A percentile compares a stretch with the other conserved stretches of the same genome.
Evolutionary conservation across 2,113 vertebrate genomes (phyloP).

Genomic region (Scytalopus superciliaris): DNA sequence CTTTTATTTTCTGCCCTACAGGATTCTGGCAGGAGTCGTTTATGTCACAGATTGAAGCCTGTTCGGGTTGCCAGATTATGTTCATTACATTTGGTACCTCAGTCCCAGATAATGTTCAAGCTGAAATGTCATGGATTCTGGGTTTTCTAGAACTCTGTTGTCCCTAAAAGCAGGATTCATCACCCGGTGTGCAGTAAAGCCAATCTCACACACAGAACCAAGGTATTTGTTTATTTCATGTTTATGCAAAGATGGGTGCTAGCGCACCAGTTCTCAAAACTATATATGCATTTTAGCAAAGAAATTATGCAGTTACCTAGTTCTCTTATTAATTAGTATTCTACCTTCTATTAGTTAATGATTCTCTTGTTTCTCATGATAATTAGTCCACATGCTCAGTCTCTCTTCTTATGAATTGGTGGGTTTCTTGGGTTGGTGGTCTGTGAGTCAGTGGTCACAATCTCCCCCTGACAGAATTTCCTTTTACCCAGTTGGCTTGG

Average conservation of each 20-base stretch:
- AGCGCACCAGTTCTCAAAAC: neutral
- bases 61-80: neutral
- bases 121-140: neutral
- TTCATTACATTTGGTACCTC: neutral
- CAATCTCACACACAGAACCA: neutral
- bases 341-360: neutral
- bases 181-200: neutral
- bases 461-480: neutral
- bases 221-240: neutral
- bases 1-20: neutral
- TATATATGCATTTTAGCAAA: neutral
- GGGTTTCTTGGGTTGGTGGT: neutral
- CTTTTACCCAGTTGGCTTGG: neutral
- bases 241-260: neutral
- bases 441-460: neutral
- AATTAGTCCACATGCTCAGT: neutral
- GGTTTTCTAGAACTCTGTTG: neutral
- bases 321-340: neutral
- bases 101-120: too few species aligned
- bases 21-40: neutral
- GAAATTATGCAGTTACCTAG: neutral
- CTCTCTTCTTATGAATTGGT: neutral
- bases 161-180: neutral
- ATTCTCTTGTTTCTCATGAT: neutral
- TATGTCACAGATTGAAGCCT: neutral